These are phyloP conservation scores for Calcarius lapponicus DNA, from an alignment of 2,797 vertebrate species.

Conservation along the genomic window DNA sequence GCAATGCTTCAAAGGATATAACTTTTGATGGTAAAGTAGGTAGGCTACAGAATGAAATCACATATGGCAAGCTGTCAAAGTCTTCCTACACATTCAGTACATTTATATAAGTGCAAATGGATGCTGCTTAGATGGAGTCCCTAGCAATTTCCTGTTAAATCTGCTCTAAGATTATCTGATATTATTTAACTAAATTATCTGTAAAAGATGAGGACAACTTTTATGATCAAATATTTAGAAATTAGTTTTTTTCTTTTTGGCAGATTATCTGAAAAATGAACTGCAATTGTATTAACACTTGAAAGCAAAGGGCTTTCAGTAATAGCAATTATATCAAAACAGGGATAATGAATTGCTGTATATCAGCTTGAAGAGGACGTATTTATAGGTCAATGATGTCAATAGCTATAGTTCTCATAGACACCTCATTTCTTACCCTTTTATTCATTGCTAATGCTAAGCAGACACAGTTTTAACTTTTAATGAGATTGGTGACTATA, in stretches of 20 bases:
- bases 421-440: slow-evolving; percentile 69
- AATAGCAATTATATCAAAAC: slow-evolving; percentile 79
- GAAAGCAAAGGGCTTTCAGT: slow-evolving; percentile 75
- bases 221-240: slow-evolving; percentile 83
- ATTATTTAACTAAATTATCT: slow-evolving; percentile 82
- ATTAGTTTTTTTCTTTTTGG: slow-evolving; percentile 76
- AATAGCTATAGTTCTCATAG: slow-evolving; percentile 71
- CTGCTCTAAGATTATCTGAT: slow-evolving; percentile 78
- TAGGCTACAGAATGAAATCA: slow-evolving; percentile 93
- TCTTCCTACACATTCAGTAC: slow-evolving; percentile 88
- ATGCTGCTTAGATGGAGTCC: slow-evolving; percentile 79
- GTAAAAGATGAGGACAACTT: slow-evolving; percentile 76
- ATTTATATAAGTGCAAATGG: slow-evolving; percentile 96
- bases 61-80: slow-evolving; percentile 92
- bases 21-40: slow-evolving; percentile 86
- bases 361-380: slow-evolving; percentile 70
- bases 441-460: slow-evolving; percentile 68
- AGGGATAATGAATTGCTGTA: slow-evolving; percentile 72
- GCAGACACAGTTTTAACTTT: slow-evolving; percentile 68
- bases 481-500: slow-evolving; percentile 54
- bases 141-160: slow-evolving; percentile 79
- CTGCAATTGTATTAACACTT: slow-evolving; percentile 76
- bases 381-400: slow-evolving; percentile 80
- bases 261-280: slow-evolving; percentile 78
- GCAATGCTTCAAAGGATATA: slow-evolving; percentile 86